Percentiles rank a stretch among this genome's conserved stretches.
These are phyloP conservation scores for Prunella strophiata DNA, from an alignment of 2,797 vertebrate genomes.

Conservation along the genomic window DNA sequence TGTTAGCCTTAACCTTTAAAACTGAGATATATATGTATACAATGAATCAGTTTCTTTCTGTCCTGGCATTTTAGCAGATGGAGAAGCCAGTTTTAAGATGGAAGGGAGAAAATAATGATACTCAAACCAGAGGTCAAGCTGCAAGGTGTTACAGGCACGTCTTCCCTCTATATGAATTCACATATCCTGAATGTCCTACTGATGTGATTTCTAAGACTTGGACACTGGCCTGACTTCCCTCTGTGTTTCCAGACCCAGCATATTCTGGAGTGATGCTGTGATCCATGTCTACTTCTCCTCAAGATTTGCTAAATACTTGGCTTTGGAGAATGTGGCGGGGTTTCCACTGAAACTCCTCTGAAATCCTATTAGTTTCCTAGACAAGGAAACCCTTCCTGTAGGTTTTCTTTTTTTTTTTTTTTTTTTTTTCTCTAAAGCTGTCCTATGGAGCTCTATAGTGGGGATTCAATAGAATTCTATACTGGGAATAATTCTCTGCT, in stretches of 20 bases:
- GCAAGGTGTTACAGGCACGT: not conserved
- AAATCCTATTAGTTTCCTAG: not conserved
- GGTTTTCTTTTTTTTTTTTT: fast-evolving
- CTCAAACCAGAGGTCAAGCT: slow-evolving; percentile 17
- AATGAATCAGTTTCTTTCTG: slow-evolving; percentile 37
- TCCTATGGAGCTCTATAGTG: not conserved
- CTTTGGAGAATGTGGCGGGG: not conserved
- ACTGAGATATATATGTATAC: not conserved
- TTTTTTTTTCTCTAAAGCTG: not conserved
- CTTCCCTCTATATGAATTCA: not conserved
- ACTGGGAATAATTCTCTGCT: not conserved
- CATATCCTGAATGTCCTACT: not conserved
- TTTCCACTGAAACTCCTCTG: not conserved
- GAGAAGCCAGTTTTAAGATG: slow-evolving; percentile 2
- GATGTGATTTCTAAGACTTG: not conserved
- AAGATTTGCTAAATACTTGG: not conserved
- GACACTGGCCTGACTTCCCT: not conserved
- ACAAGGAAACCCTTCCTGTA: not conserved
- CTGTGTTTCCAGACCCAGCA: not conserved
- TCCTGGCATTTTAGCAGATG: not conserved
- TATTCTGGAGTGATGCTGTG: not conserved
- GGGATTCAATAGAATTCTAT: not conserved
- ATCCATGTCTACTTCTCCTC: not conserved
- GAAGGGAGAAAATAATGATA: slow-evolving; percentile 22
- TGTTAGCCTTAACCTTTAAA: slow-evolving; percentile 34